Conservation (phyloP, 2,113 vertebrate genomes). For the Jacana jacana region DNA sequence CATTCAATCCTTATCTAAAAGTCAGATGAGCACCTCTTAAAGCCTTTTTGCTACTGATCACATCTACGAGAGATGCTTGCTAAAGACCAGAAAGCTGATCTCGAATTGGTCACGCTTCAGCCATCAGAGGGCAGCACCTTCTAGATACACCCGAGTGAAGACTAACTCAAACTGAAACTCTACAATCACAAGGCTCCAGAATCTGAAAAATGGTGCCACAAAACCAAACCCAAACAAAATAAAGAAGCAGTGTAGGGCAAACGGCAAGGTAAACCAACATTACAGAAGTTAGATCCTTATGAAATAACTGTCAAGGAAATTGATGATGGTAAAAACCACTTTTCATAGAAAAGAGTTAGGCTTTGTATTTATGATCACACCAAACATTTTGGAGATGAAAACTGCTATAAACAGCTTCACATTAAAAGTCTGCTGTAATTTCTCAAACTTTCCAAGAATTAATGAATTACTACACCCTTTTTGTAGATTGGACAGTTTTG, state of each 20-base stretch:
- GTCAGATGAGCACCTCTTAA: background rate
- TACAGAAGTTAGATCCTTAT: background rate
- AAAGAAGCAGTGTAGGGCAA: background rate
- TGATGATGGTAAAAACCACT: background rate
- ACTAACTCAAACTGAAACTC: background rate
- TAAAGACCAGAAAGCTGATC: background rate
- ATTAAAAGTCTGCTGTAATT: background rate
- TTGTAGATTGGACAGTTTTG: background rate
- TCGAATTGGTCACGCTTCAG: background rate
- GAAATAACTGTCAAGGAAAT: background rate
- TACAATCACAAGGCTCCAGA: background rate
- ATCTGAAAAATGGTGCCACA: background rate
- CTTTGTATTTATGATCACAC: background rate
- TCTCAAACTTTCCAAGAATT: background rate
- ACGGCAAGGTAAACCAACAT: background rate
- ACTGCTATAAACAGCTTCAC: background rate
- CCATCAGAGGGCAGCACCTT: conserved; percentile 35
- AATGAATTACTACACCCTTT: background rate
- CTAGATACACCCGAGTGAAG: background rate
- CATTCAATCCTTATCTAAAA: background rate
- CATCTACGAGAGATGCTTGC: background rate
- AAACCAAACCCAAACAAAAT: background rate
- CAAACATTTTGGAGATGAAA: background rate
- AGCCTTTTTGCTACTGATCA: background rate
- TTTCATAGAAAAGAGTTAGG: background rate